A percentile compares a stretch with the other conserved stretches of the same genome.
phyloP scores from a whole-genome alignment of 2,113 vertebrate genomes.

The Recurvirostra avosetta region DNA sequence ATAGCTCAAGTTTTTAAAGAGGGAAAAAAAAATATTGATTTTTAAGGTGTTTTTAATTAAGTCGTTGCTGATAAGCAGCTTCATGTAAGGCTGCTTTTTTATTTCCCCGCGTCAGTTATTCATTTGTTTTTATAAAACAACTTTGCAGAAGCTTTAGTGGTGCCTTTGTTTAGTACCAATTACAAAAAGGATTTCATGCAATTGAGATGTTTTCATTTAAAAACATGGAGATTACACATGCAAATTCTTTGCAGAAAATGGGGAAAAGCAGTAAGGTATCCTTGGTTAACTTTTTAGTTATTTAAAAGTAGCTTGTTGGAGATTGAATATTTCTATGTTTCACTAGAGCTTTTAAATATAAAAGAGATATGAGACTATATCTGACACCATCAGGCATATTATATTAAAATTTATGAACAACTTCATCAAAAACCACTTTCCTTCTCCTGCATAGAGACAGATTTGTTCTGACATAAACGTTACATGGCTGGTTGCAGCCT shows the following conservation, averaged over 20 bases:
- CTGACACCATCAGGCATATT: constrained; percentile 92
- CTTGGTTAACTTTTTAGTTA: constrained; percentile 84
- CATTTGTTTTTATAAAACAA: constrained; percentile 43
- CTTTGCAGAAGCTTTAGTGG: constrained; percentile 41
- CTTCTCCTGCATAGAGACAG: constrained; percentile 85
- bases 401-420: constrained; percentile 98
- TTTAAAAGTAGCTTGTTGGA: constrained; percentile 84
- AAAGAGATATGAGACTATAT: constrained; percentile 89
- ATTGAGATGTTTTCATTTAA: constrained; percentile 74
- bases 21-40: constrained; percentile 8
- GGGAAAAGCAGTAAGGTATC: constrained; percentile 74
- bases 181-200: constrained; percentile 63
- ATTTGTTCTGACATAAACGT: constrained; percentile 90
- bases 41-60: constrained; percentile 57
- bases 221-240: constrained; percentile 72
- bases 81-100: constrained; percentile 35
- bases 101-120: constrained; percentile 31
- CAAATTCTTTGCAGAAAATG: constrained; percentile 72
- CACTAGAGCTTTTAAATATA: constrained; percentile 90
- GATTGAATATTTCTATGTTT: constrained; percentile 84
- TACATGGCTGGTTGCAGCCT: constrained; percentile 91
- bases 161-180: constrained; percentile 71
- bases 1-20: constrained; percentile 34
- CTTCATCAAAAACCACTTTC: constrained; percentile 99
- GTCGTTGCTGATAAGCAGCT: constrained; percentile 7